phyloP scores from a whole-genome alignment of 1,140 invertebrate species.

The Asbolus verrucosus region DNA sequence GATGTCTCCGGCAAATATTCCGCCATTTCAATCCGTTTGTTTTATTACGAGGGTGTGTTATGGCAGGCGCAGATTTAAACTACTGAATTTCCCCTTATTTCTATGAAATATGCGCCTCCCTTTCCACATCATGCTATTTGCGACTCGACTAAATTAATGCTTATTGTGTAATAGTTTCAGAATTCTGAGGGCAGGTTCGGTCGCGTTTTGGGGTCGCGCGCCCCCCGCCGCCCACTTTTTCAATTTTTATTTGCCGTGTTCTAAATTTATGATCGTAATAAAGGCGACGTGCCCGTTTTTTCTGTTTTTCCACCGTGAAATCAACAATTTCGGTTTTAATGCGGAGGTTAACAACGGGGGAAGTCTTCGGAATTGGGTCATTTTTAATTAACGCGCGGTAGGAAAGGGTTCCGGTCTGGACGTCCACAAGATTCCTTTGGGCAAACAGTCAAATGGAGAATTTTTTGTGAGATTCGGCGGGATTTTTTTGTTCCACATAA shows the following conservation, averaged over 20 bases:
- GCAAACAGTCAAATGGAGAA: too few relatives aligned
- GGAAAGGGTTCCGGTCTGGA: too few relatives aligned
- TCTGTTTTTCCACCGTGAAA: slow-evolving; percentile 2
- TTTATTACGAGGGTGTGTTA: slow-evolving; percentile 50
- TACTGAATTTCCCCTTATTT: slow-evolving; percentile 41
- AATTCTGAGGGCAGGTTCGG: slow-evolving; percentile 28
- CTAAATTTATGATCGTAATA: slow-evolving; percentile 16
- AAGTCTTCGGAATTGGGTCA: too few relatives aligned
- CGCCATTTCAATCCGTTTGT: slow-evolving; percentile 50
- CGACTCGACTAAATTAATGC: slow-evolving; percentile 24
- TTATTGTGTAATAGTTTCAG: slow-evolving; percentile 31
- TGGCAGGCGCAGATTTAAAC: slow-evolving; percentile 45
- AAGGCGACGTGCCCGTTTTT: slow-evolving; percentile 7
- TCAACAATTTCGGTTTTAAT: slow-evolving; percentile 26
- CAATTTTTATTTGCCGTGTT: slow-evolving; percentile 31
- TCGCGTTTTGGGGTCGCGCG: background rate
- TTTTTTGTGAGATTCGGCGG: too few relatives aligned
- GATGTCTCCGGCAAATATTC: slow-evolving; percentile 54
- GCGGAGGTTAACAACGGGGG: background rate
- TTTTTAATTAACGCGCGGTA: too few relatives aligned
- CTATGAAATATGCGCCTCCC: slow-evolving; percentile 25
- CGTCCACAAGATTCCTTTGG: too few relatives aligned
- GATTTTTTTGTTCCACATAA: too few relatives aligned
- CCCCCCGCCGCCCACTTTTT: slow-evolving; percentile 9
- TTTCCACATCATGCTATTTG: too few relatives aligned